Evolutionary conservation across 2,113 vertebrate species (phyloP).

Genomic region (Lutjanus erythropterus): DNA sequence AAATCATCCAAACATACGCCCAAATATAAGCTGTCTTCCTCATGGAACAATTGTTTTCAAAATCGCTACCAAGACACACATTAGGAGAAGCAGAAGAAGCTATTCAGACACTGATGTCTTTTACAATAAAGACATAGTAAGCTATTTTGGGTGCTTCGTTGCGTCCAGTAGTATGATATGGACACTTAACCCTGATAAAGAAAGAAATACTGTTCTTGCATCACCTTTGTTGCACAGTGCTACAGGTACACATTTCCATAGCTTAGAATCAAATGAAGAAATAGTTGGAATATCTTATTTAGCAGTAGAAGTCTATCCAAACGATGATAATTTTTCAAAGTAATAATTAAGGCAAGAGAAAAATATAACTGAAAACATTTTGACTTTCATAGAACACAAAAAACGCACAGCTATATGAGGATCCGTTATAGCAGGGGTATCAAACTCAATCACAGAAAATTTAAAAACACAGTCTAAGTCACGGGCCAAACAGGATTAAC

Average conservation of each 20-base stretch:
- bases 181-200: neutral
- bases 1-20: conserved; percentile 17
- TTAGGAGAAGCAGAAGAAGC: conserved; percentile 24
- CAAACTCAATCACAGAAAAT: too few species aligned
- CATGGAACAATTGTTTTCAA: conserved; percentile 12
- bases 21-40: conserved; percentile 11
- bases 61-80: conserved; percentile 35
- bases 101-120: conserved; percentile 23
- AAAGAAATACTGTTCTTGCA: neutral
- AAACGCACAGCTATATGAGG: too few species aligned
- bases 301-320: neutral
- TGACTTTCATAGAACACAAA: too few species aligned
- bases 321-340: neutral
- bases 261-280: neutral
- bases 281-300: neutral
- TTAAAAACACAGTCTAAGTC: too few species aligned
- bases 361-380: neutral
- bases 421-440: too few species aligned
- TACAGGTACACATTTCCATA: neutral
- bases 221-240: neutral
- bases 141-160: conserved; percentile 16
- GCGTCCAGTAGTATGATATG: conserved; percentile 3
- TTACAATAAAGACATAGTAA: conserved; percentile 15
- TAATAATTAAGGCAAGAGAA: neutral
- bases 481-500: too few species aligned